Evolutionary conservation across 2,113 vertebrate species (phyloP).

Genomic region (Corapipo altera): DNA sequence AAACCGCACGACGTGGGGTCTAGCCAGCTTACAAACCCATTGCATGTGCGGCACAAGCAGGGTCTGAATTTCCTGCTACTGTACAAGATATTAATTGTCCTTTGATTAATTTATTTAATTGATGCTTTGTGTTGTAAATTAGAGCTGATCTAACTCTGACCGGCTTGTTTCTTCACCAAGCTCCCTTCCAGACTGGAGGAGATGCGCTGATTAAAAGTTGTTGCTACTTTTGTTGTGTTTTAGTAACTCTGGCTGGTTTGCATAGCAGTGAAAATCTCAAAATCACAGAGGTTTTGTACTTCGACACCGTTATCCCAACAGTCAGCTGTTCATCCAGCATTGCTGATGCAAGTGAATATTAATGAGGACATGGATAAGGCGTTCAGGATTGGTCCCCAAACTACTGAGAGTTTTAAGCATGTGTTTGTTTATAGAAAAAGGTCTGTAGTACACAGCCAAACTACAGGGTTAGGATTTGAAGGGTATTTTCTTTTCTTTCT

Average conservation of each 20-base stretch:
- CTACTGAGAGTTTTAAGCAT: background rate
- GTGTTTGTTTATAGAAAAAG: background rate
- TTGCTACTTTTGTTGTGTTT: background rate
- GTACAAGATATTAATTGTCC: background rate
- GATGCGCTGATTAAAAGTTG: rapidly evolving
- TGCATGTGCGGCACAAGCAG: rapidly evolving
- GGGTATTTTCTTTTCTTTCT: background rate
- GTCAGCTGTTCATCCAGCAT: background rate
- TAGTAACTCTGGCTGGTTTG: background rate
- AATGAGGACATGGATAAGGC: background rate
- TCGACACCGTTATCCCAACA: rapidly evolving
- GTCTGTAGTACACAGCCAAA: background rate
- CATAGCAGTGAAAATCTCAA: background rate
- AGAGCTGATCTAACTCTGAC: background rate
- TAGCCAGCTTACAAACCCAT: constrained; percentile 8
- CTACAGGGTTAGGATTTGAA: background rate
- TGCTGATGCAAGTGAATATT: background rate
- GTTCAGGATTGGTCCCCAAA: background rate
- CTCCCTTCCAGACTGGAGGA: background rate
- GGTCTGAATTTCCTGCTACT: constrained; percentile 19
- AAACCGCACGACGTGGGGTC: background rate
- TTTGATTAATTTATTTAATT: background rate
- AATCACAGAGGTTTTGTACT: background rate
- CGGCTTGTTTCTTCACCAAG: background rate
- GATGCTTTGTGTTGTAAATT: background rate